These are phyloP conservation scores for Miopithecus talapoin DNA, from an alignment of 2,797 vertebrate genomes.

Conservation along the genomic window DNA sequence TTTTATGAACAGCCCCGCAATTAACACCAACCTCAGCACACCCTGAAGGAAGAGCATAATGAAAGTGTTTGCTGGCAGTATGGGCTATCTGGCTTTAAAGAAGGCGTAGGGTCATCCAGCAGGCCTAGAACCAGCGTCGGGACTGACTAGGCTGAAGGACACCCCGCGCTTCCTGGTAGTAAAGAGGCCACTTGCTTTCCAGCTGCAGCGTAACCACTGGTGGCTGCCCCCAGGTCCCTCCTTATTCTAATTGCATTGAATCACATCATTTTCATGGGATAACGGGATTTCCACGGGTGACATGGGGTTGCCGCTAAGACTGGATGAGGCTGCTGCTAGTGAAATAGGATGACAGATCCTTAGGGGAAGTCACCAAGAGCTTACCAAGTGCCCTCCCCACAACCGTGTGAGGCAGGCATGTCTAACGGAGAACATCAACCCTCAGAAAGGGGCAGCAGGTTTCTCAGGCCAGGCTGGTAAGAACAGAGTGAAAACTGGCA, in stretches of 20 bases:
- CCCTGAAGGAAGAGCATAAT: background rate
- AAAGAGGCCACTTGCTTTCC: background rate
- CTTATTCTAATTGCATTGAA: constrained; percentile 82
- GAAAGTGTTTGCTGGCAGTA: background rate
- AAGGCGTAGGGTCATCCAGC: background rate
- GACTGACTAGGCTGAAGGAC: background rate
- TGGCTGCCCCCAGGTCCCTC: constrained; percentile 38
- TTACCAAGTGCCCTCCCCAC: background rate
- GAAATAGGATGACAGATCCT: constrained; percentile 75
- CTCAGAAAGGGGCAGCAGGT: background rate
- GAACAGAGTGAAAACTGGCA: background rate
- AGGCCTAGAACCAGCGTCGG: background rate
- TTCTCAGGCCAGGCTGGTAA: background rate
- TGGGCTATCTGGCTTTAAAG: background rate
- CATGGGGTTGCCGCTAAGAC: constrained; percentile 76
- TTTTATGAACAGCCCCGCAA: background rate
- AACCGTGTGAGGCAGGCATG: background rate
- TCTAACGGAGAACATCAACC: background rate
- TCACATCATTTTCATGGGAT: constrained; percentile 83
- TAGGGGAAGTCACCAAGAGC: background rate
- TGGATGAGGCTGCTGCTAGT: constrained; percentile 70
- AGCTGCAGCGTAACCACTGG: background rate
- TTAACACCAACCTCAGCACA: background rate
- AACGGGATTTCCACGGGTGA: constrained; percentile 82
- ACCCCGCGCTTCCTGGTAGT: background rate